These are phyloP conservation scores for Parazoanthus atlanticus DNA, from an alignment of 92 coral and sea anemone genomes.

Conservation along the genomic window DNA sequence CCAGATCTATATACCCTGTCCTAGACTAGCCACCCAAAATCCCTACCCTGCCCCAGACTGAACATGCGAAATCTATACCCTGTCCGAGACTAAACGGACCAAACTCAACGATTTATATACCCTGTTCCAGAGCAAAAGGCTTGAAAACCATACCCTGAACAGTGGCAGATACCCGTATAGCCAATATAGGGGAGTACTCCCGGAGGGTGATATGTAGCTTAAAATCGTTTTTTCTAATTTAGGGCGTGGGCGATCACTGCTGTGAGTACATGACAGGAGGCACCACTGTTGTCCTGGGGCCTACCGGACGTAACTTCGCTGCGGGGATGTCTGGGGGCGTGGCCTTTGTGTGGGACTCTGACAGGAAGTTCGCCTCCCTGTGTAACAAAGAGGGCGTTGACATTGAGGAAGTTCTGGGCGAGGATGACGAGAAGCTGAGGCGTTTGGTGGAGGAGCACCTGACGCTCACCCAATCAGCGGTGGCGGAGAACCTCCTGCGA, in stretches of 20 bases:
- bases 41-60: too few relatives aligned
- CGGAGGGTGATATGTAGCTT: too few relatives aligned
- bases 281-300: slow-evolving; percentile 79
- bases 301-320: slow-evolving; percentile 92
- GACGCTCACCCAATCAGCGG: slow-evolving; percentile 76
- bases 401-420: slow-evolving; percentile 74
- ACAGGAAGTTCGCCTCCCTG: slow-evolving; percentile 62
- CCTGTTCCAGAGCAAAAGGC: too few relatives aligned
- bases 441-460: slow-evolving; percentile 78
- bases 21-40: too few relatives aligned
- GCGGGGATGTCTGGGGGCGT: slow-evolving; percentile 99
- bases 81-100: too few relatives aligned
- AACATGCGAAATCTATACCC: too few relatives aligned
- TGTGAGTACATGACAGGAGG: slow-evolving; percentile 99
- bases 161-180: too few relatives aligned
- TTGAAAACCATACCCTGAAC: too few relatives aligned
- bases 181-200: too few relatives aligned
- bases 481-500: slow-evolving; percentile 74
- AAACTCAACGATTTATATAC: too few relatives aligned
- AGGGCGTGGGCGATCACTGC: slow-evolving; percentile 99
- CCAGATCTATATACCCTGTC: too few relatives aligned
- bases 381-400: slow-evolving; percentile 85
- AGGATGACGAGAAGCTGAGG: slow-evolving; percentile 68
- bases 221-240: neutral
- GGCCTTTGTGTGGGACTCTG: slow-evolving; percentile 88